Percentiles rank a stretch among this genome's conserved stretches.
Evolutionary conservation across 2,113 vertebrate species (phyloP).

Genomic region (Halichoerus grypus): DNA sequence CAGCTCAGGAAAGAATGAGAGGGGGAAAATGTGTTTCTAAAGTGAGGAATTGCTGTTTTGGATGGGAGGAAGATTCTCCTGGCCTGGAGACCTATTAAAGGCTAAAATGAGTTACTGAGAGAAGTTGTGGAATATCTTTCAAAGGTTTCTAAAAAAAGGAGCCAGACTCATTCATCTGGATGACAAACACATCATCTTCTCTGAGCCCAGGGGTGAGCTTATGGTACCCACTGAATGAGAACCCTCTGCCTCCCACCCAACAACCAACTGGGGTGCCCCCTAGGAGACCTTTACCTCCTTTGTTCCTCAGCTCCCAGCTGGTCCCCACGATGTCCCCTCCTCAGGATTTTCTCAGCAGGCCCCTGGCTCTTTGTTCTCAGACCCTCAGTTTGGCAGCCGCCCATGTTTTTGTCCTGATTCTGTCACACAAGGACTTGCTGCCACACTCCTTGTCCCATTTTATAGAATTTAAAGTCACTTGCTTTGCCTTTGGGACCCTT

Average conservation of each 20-base stretch:
- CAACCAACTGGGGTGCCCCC: not conserved
- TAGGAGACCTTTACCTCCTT: not conserved
- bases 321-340: not conserved
- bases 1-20: not conserved
- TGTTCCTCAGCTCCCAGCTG: not conserved
- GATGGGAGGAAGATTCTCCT: not conserved
- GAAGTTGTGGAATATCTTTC: constrained; percentile 29
- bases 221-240: not conserved
- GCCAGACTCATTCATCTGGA: not conserved
- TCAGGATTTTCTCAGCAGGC: not conserved
- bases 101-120: constrained; percentile 52
- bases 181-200: not conserved
- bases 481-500: not conserved
- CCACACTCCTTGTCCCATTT: not conserved
- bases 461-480: not conserved
- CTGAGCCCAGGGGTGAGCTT: not conserved
- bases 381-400: not conserved
- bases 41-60: not conserved
- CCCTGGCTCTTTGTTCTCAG: not conserved
- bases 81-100: not conserved
- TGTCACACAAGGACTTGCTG: not conserved
- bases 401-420: not conserved
- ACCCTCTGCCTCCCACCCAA: not conserved
- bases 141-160: constrained; percentile 23
- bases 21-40: not conserved